Base-by-base conservation (phyloP, 2,888 invertebrate genomes). In the Atethmia centrago region DNA sequence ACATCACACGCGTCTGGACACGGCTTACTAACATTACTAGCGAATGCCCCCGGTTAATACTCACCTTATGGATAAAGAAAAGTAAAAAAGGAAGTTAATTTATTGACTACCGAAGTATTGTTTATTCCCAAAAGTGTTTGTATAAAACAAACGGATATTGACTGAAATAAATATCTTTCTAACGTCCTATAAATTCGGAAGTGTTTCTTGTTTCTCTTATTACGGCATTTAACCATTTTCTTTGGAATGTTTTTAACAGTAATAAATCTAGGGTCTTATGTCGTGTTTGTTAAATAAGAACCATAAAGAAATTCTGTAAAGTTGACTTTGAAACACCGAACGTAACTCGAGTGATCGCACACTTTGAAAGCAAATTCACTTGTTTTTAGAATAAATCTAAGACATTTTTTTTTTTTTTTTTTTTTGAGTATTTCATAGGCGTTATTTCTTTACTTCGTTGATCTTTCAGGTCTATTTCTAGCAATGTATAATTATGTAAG, bases 91-190 rank as follows among this genome's bases (percentile, higher is more conserved):
- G 55, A 79, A 73, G 62, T 79, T 70, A 31, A 42, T 80, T 85
- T 82, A 87, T 87, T 78, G 80, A 80, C 77, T 78, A 56, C 31
- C 63, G 47, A 85, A 82, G 79, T 74, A 77, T 83, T 80, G 73
- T 83, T 82, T 82, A 84, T 75, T 80, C 65, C 55, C 65, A 59
- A 79, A 80, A 84, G 86, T 74, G 68, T 71, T 73, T 79, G 62
- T 70, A 80, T 77, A 78, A 74, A 79, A 74, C 69, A 77, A 75
- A 80, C 63, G 51, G 28, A 79, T 74, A 73, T 85, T 66, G 66
- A 45, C 68, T 66, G 55, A 14, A 78, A 66, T 78, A 74, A 78
- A 84, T 74, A 66, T 74, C 75, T 76, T 53, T 68, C 55, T 72
- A 55, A 74, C 65, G 42, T 70, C n/a, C 47, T 62, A 70, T 79